phyloP scores from a whole-genome alignment of 2,113 vertebrate species.

The Leptosomus discolor region DNA sequence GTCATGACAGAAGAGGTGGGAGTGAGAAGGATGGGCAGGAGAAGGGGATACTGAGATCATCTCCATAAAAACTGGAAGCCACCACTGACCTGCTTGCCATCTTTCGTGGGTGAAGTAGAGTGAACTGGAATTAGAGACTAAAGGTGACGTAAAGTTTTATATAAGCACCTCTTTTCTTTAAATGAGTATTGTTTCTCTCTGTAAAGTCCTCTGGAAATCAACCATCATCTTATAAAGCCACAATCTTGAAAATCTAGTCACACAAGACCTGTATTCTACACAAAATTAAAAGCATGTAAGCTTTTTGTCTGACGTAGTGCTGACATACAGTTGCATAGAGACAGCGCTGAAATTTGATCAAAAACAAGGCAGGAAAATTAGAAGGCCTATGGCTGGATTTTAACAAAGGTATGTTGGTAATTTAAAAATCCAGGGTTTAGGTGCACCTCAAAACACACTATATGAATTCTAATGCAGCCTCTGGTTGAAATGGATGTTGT shows the following conservation, averaged over 20 bases:
- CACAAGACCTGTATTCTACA: not conserved
- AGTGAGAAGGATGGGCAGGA: not conserved
- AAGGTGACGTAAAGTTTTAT: not conserved
- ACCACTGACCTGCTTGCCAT: rapidly evolving
- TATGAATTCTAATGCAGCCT: not conserved
- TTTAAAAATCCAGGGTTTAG: not conserved
- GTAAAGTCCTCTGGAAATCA: not conserved
- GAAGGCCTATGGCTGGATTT: not conserved
- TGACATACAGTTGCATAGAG: not conserved
- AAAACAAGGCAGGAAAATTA: not conserved
- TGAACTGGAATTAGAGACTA: not conserved
- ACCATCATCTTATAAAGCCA: not conserved
- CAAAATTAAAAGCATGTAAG: not conserved
- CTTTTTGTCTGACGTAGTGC: not conserved
- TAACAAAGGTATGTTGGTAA: not conserved
- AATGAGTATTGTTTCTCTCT: not conserved
- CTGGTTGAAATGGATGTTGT: not conserved
- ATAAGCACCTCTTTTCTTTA: not conserved
- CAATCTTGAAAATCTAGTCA: not conserved
- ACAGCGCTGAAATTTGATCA: not conserved
- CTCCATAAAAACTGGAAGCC: not conserved
- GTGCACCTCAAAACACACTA: not conserved
- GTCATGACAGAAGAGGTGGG: not conserved
- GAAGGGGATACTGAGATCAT: not conserved
- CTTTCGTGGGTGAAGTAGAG: not conserved